phyloP scores from a whole-genome alignment of 2,888 invertebrate genomes.

The Parnassius glacialis region DNA sequence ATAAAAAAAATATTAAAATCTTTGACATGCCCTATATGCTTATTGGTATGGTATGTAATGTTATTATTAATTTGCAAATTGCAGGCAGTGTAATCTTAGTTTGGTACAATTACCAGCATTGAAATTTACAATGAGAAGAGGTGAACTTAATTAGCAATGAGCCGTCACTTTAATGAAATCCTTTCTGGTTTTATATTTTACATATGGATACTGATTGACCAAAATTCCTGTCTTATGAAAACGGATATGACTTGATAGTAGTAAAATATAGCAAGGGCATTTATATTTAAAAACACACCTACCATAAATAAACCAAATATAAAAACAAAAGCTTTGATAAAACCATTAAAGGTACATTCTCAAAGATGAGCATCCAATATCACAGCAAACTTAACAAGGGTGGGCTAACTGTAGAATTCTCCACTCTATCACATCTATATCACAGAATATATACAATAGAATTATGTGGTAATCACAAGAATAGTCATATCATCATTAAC shows the following conservation, averaged over 20 bases:
- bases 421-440: slow-evolving; percentile 49
- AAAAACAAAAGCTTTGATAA: slow-evolving; percentile 69
- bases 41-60: too few species aligned
- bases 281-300: slow-evolving; percentile 65
- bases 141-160: slow-evolving; percentile 75
- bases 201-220: slow-evolving; percentile 67
- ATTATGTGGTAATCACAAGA: too few species aligned
- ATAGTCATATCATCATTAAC: too few species aligned
- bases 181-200: slow-evolving; percentile 69
- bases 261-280: slow-evolving; percentile 56
- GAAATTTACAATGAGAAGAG: slow-evolving; percentile 78
- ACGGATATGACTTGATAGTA: slow-evolving; percentile 48
- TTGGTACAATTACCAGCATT: slow-evolving; percentile 77
- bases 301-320: slow-evolving; percentile 45
- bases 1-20: too few species aligned
- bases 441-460: too few species aligned
- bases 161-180: slow-evolving; percentile 61
- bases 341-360: slow-evolving; percentile 66
- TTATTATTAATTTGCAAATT: slow-evolving; percentile 29
- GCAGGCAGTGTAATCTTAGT: slow-evolving; percentile 65
- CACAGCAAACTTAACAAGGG: slow-evolving; percentile 80
- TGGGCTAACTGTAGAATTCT: slow-evolving; percentile 81
- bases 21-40: too few species aligned
- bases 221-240: slow-evolving; percentile 63
- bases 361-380: slow-evolving; percentile 73